phyloP scores from a whole-genome alignment of 1,140 invertebrate genomes.

The Gryon sp. region DNA sequence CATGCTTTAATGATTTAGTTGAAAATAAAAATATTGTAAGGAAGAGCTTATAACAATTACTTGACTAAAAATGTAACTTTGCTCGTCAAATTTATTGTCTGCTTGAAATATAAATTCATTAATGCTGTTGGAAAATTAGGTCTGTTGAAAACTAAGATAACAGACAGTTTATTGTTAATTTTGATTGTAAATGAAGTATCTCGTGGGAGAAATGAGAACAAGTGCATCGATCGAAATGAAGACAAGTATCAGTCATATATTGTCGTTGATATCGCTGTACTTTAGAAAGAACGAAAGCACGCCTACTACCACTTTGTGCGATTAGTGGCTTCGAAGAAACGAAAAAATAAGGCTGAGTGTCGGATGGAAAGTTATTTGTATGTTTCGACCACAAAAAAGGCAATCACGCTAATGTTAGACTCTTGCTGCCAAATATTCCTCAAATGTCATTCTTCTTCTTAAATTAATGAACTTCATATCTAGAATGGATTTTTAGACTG shows the following conservation, averaged over 20 bases:
- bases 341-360: constrained; percentile 50
- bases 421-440: constrained; percentile 1
- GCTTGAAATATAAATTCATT: neutral
- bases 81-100: constrained; percentile 2
- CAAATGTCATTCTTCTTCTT: no score
- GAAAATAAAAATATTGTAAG: no score
- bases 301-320: constrained; percentile 57
- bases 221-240: constrained; percentile 54
- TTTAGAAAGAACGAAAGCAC: constrained; percentile 47
- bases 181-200: constrained; percentile 27
- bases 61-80: no score
- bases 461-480: no score
- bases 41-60: no score
- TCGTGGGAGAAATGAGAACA: constrained; percentile 44
- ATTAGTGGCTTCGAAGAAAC: constrained; percentile 53
- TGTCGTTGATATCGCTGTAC: constrained; percentile 47
- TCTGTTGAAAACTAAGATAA: constrained; percentile 12
- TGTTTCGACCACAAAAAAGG: constrained; percentile 34
- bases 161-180: constrained; percentile 39
- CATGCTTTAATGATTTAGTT: neutral
- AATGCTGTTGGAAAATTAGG: neutral
- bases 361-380: constrained; percentile 53
- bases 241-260: constrained; percentile 39
- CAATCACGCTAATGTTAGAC: constrained; percentile 55
- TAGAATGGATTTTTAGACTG: no score